Base-by-base conservation (phyloP, 2,113 vertebrate species). In the Campylorhamphus procurvoides region DNA sequence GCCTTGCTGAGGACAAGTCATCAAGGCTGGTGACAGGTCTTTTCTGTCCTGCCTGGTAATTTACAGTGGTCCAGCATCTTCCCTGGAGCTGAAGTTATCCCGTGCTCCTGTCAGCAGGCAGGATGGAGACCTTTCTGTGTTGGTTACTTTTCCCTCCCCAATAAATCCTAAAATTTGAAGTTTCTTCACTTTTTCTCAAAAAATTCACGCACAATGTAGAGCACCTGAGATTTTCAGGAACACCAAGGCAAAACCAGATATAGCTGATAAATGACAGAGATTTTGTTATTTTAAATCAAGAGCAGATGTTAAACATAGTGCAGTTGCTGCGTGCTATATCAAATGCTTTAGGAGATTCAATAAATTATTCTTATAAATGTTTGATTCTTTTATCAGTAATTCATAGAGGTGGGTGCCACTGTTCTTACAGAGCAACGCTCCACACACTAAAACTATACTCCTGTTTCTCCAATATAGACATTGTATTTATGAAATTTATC, bases 351-450 rank as follows among this genome's bases (percentile, higher is more conserved):
- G 93, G 90, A 93, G 66, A 93, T 14, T 78, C 58, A 81, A 31
- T 68, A 64, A 79, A 94, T 90, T 92, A 76, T 90, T 96, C 86
- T 95, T 96, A 90, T 47, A 46, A 84, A 86, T 46, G 69, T 93
- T 96, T 80, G 84, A 79, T 94, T 95, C 94, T 94, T 93, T 94
- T 89, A 64, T 84, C 74, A 76, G 64, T 87, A 95, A 92, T 79
- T 87, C 22, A 0, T 44, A 40, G 58, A 95, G 68, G 76, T 59
- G 66, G 33, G 52, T 72, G 53, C 84, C 73, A 67, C 93, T 69
- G 44, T 71, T 92, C 71, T 93, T 75, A 55, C 3, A 56, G 64
- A 89, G 74, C 69, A 73, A 22, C 1, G 4, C 44, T 75, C 69
- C 80, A 28, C 74, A 29, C 84, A 73, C 83, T 72, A 33, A 93